Percentiles rank a stretch among this genome's conserved stretches.
These are phyloP conservation scores for Kryphioiulus occultus DNA, from an alignment of 2,888 invertebrate species.

Conservation along the genomic window DNA sequence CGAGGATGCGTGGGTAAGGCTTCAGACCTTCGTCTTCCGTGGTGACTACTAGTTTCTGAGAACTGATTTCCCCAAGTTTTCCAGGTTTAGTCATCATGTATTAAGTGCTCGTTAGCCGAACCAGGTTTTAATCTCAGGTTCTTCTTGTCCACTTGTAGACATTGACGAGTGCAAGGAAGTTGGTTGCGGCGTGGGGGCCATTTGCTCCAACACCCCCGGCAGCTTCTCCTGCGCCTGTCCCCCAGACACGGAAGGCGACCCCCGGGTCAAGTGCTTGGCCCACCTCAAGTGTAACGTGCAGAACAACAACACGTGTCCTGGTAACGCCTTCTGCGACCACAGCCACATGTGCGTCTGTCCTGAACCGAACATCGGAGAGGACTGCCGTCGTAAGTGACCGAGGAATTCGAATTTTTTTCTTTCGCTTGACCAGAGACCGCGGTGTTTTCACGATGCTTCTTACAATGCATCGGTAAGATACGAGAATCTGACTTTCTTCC, in stretches of 20 bases:
- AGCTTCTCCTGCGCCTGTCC: conserved; percentile 82
- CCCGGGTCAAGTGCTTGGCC: conserved; percentile 80
- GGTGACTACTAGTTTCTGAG: too few relatives aligned
- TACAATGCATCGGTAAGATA: not conserved
- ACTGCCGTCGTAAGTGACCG: conserved; percentile 81
- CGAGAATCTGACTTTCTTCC: conserved; percentile 49
- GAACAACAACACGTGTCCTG: conserved; percentile 76
- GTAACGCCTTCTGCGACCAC: conserved; percentile 84
- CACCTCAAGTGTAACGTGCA: conserved; percentile 79
- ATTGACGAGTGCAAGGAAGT: conserved; percentile 80
- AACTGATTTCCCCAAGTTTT: too few relatives aligned
- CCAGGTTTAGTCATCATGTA: not conserved
- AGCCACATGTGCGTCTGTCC: conserved; percentile 84
- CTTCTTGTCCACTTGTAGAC: conserved; percentile 65
- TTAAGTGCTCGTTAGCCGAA: too few relatives aligned
- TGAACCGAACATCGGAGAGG: conserved; percentile 88
- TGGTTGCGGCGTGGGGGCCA: conserved; percentile 81
- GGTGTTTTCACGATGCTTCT: too few relatives aligned
- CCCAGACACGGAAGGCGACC: conserved; percentile 83
- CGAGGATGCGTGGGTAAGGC: conserved; percentile 73
- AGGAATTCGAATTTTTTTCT: too few relatives aligned
- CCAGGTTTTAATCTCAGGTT: not conserved
- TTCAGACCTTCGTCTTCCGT: not conserved
- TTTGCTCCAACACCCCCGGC: conserved; percentile 80
- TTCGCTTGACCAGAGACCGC: too few relatives aligned